Base-by-base conservation (phyloP, 2,888 invertebrate species). In the Ptilodon capucinus region DNA sequence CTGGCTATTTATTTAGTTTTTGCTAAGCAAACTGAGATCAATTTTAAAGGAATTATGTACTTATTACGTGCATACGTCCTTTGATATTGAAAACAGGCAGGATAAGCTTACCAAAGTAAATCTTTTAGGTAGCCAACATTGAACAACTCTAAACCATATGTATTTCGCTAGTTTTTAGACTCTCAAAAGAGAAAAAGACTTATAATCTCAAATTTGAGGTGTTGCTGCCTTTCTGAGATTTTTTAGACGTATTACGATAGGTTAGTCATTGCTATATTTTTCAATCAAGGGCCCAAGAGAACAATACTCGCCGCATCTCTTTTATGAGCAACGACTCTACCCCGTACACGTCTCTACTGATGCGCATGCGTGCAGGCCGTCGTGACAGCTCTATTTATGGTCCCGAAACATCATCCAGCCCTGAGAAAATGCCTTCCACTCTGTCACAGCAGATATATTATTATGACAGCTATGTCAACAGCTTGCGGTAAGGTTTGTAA, bases 241-340 rank as follows among this genome's bases (percentile, higher is more conserved):
- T 23, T 23, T 23, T 9, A 7, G 23, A 9, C 6, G 9, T 23
- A 8, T 32, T 1, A 11, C 2, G 34, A 34, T 34, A 4, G 14
- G 17, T 9, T n/a, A n/a, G n/a, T n/a, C n/a, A n/a, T n/a, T n/a
- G 16, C 17, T 0, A 44, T 46, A 32, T 44, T 14, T 59, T 35
- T 60, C 64, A 7, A 42, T 46, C 52, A 21, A 82, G 79, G 45
- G 46, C 64, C 1, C 67, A 68, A 59, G 69, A 75, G 43, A 76
- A 80, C 34, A 69, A 74, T 8, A 51, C 68, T 1, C 59, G 60
- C 11, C 82, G 83, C 11, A 85, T 90, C 35, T 88, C 90, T 1
- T 90, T 89, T 58, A 81, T 89, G 81, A 71, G 72, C 51, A 77
- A 80, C 38, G 80, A 84, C 9, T 56, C 64, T 0, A 65, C 70